Conservation (phyloP, 2,888 invertebrate species). For the Epirrhoe tristata region DNA sequence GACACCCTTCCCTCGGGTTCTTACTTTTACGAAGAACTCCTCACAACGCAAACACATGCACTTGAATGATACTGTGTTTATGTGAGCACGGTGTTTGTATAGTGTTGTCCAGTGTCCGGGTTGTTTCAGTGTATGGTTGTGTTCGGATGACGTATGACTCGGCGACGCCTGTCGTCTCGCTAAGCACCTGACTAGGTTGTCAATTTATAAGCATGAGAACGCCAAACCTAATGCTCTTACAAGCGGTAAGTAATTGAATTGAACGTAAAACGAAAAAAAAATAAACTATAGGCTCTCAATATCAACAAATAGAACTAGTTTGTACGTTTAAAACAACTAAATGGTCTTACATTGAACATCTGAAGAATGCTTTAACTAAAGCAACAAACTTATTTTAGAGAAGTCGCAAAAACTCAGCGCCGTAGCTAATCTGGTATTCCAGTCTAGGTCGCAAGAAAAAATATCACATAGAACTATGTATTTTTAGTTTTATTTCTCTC, state of each 20-base stretch:
- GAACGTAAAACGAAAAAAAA: no score
- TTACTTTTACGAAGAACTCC: no score
- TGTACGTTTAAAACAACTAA: neutral
- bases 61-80: no score
- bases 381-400: neutral
- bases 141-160: constrained; percentile 23
- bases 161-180: neutral
- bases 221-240: neutral
- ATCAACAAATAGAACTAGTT: no score
- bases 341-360: neutral
- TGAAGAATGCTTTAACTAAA: neutral
- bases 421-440: constrained; percentile 22
- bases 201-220: neutral
- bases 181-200: neutral
- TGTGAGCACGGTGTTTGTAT: no score
- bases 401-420: constrained; percentile 3
- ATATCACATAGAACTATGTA: constrained; percentile 20
- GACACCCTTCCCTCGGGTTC: no score
- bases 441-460: constrained; percentile 33
- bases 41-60: no score
- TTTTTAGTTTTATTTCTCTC: constrained; percentile 47
- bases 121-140: neutral
- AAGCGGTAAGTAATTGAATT: neutral
- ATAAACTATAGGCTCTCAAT: no score
- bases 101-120: no score